Base-by-base conservation (phyloP, 2,113 vertebrate species). In the Osmerus mordax region DNA sequence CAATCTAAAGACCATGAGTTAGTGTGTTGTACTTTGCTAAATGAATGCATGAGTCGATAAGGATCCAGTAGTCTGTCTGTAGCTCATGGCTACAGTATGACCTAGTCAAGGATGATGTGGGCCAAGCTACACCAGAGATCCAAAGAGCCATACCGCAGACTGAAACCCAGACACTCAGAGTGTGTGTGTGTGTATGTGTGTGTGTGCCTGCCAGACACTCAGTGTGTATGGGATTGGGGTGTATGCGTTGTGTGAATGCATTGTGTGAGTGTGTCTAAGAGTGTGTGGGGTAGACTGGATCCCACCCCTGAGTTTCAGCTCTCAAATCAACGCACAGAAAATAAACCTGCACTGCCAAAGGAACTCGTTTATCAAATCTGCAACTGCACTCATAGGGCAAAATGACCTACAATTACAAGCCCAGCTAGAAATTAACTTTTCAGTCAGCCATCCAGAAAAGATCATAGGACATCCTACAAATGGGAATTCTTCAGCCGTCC, bases 331-430 rank as follows among this genome's bases (percentile, higher is more conserved):
- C 91, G 91, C 87, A 88, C 91, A 90, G 91, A 93, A 91, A 90
- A 90, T 91, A 94, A 96, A 93, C 94, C 62, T 87, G 90, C 78
- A 72, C 78, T 88, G 90, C 90, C 92, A 93, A 87, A 88, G 75
- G 83, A 87, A 84, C 87, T 90, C 85, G 90, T 87, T 91, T 92
- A 92, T 87, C 72, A 87, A 91, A 89, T 90, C 92, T 92, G 81
- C 91, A 81, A 95, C 93, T 92, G 92, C 92, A 92, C 91, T 94
- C 93, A 94, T 90, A 91, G 91, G 84, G 92, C 92, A 89, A 95
- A 96, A 95, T 94, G 91, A 92, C 93, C 94, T 93, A 93, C 91
- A 95, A 96, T 96, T 96, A 95, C 93, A 92, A 92, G 90, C 90
- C 89, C 90, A 92, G 90, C 91, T 93, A 94, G 91, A 92, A 92